Evolutionary conservation across 2,797 vertebrate genomes (phyloP).

Genomic region (Oreortyx pictus): DNA sequence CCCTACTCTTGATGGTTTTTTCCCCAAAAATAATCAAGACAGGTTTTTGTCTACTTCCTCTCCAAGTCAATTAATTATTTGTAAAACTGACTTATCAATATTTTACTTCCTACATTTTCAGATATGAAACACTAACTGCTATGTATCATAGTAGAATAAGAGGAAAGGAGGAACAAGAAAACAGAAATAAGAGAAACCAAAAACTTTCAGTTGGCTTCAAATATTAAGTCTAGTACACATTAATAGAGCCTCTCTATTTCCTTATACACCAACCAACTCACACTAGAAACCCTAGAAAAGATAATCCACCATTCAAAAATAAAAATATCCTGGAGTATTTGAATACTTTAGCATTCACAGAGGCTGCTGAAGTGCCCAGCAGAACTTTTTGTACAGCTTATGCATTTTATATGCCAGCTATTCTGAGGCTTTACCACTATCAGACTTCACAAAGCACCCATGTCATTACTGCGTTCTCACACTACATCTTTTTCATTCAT

Average conservation of each 20-base stretch:
- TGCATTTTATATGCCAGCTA: conserved; percentile 13
- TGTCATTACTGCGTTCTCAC: not conserved
- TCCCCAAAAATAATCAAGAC: not conserved
- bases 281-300: not conserved
- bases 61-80: not conserved
- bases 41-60: not conserved
- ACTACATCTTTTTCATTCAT: conserved; percentile 19
- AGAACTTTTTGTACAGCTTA: not conserved
- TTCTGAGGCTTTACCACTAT: not conserved
- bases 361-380: not conserved
- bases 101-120: not conserved
- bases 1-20: not conserved
- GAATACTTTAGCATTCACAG: not conserved
- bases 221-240: not conserved
- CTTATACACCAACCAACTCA: not conserved
- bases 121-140: not conserved
- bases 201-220: accelerated
- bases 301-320: not conserved
- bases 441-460: conserved; percentile 9
- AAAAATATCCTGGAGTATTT: conserved; percentile 11
- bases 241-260: not conserved
- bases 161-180: not conserved
- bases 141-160: not conserved
- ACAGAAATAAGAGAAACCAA: not conserved
- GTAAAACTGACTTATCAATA: accelerated